Conservation (phyloP, 1,140 invertebrate species). For the Babylonia areolata region DNA sequence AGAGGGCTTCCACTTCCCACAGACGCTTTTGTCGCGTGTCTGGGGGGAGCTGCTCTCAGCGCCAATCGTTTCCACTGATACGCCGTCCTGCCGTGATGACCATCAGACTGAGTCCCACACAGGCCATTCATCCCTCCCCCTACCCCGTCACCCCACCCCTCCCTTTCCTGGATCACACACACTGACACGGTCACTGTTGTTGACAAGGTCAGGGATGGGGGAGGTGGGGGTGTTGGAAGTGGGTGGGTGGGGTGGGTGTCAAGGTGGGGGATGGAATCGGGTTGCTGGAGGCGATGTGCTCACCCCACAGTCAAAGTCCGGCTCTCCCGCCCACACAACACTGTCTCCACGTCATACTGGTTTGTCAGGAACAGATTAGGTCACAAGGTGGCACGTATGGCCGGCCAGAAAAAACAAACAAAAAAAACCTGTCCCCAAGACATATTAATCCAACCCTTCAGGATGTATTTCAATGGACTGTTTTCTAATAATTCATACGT, state of each 20-base stretch:
- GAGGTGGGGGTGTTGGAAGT: too few species aligned
- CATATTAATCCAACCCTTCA: too few species aligned
- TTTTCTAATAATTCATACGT: too few species aligned
- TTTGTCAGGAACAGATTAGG: too few species aligned
- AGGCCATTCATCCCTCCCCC: background rate
- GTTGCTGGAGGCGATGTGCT: background rate
- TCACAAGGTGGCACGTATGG: too few species aligned
- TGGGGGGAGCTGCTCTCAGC: background rate
- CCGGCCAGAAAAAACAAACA: too few species aligned
- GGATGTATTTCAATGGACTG: too few species aligned
- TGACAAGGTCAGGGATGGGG: background rate
- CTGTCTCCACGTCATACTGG: too few species aligned
- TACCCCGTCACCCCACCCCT: background rate
- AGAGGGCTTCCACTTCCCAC: background rate
- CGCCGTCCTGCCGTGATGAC: background rate
- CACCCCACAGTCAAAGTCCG: too few species aligned
- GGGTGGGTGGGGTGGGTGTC: background rate
- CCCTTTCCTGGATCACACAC: background rate
- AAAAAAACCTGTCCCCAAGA: too few species aligned
- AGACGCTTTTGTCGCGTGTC: background rate
- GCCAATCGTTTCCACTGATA: background rate
- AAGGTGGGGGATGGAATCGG: background rate
- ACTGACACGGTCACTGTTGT: background rate
- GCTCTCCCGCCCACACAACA: too few species aligned
- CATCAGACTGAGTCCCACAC: background rate